Conservation (phyloP, 92 coral and sea anemone species). For the Epizoanthus scotinus region DNA sequence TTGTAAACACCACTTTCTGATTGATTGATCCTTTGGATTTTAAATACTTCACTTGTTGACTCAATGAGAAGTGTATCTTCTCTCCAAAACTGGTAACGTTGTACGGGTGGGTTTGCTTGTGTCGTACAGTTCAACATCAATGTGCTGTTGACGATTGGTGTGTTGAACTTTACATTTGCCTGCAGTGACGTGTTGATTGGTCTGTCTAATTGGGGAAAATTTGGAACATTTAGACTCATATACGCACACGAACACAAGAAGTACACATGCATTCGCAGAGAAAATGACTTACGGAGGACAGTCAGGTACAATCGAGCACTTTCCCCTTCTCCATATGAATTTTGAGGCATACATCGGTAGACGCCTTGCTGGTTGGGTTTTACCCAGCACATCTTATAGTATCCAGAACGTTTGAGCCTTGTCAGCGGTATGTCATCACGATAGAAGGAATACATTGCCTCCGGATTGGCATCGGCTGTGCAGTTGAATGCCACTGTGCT, state of each 20-base stretch:
- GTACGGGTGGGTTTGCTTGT: constrained; percentile 18
- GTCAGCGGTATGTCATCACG: constrained; percentile 8
- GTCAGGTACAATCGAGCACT: constrained; percentile 6
- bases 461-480: constrained; percentile 8
- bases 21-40: background rate
- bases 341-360: constrained; percentile 17
- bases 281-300: constrained; percentile 6
- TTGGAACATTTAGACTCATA: background rate
- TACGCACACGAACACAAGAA: too few species aligned
- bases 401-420: constrained; percentile 24
- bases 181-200: constrained; percentile 8
- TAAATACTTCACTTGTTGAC: background rate
- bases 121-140: background rate
- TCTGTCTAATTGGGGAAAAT: background rate
- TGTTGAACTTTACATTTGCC: background rate
- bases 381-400: constrained; percentile 20
- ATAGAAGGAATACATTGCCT: background rate
- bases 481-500: constrained; percentile 1
- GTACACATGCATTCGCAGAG: too few species aligned
- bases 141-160: background rate
- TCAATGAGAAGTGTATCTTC: background rate
- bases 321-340: constrained; percentile 7
- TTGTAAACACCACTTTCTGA: constrained; percentile 1
- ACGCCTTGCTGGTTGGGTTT: constrained; percentile 1
- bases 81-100: constrained; percentile 27